Conservation (phyloP, 2,888 invertebrate species). For the Polymixis flavicincta region DNA sequence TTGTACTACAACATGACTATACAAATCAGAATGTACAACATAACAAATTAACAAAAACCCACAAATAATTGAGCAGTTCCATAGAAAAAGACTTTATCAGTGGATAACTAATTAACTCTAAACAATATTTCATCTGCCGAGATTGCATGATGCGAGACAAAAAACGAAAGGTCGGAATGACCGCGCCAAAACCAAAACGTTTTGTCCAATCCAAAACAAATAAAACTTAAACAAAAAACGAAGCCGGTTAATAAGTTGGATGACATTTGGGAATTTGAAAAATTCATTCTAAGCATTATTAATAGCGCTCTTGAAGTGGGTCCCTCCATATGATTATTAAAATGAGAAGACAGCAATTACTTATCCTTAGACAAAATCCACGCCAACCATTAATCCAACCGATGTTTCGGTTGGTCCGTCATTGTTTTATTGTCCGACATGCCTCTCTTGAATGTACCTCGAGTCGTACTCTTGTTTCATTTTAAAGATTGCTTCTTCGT, state of each 20-base stretch:
- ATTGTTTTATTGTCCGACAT: conserved; percentile 77
- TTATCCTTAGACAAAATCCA: conserved; percentile 80
- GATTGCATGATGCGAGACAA: conserved; percentile 88
- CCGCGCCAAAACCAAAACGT: conserved; percentile 90
- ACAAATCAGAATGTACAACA: conserved; percentile 22
- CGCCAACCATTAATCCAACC: conserved; percentile 73
- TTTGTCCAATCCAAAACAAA: conserved; percentile 88
- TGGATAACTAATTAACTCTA: conserved; percentile 88
- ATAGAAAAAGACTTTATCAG: conserved; percentile 83
- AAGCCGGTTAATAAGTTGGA: conserved; percentile 90
- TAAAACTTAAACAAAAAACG: conserved; percentile 89
- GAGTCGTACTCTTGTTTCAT: conserved; percentile 77
- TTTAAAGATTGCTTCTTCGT: conserved; percentile 82
- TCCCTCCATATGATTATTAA: conserved; percentile 82
- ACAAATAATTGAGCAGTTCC: conserved; percentile 71
- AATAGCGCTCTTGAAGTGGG: conserved; percentile 86
- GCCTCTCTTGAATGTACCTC: conserved; percentile 75
- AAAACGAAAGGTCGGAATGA: conserved; percentile 88
- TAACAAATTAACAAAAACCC: conserved; percentile 43
- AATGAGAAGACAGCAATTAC: conserved; percentile 84
- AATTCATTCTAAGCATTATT: conserved; percentile 88
- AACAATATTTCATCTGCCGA: conserved; percentile 88
- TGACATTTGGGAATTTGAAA: conserved; percentile 90
- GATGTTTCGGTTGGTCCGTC: conserved; percentile 71
- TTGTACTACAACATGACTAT: conserved; percentile 18